Base-by-base conservation (phyloP, 2,113 vertebrate species). In the Macheiramphus alcinus region DNA sequence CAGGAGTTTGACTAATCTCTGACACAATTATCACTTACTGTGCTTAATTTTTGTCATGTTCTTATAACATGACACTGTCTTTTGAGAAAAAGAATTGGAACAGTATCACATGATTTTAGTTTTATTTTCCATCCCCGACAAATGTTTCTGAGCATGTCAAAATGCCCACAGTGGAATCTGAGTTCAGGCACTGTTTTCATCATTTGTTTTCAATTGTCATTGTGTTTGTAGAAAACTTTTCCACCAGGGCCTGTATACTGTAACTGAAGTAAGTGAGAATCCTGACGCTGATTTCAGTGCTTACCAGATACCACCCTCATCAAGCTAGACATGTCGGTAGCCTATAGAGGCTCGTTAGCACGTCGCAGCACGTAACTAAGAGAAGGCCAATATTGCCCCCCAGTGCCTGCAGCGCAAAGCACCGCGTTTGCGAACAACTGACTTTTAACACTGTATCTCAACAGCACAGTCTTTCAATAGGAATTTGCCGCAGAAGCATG, bases 331-430 rank as follows among this genome's bases (percentile, higher is more conserved):
- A 9, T 29, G 40, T 31, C 63, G 9, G 25, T 6, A 36, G 15
- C 22, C 32, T 18, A 4, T 1, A 14, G 10, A 22, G 16, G 23
- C 12, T 48, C 4, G 4, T 16, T 7, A 38, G 22, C 1, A 2
- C 4, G 0, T 5, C 2, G 22, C 43, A 26, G 34, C 9, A 32
- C 47, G 20, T 13, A 27, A 40, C 48, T 34, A 86, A 96, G 94
- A 95, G 53, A 74, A 87, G 89, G 68, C 36, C 74, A 84, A 87
- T 72, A 90, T 74, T 96, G 31, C 91, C 97, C 97, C 93, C 98
- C 97, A 73, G 96, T 96, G 98, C 63, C 93, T 72, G 58, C 58
- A 43, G 20, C 26, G 45, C 72, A 62, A 12, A 78, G 25, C 48
- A 59, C 14, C 11, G 8, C 20, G 8, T 26, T 32, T 10, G 6